phyloP scores from a whole-genome alignment of 2,797 vertebrate species.

The Botia almorhae region DNA sequence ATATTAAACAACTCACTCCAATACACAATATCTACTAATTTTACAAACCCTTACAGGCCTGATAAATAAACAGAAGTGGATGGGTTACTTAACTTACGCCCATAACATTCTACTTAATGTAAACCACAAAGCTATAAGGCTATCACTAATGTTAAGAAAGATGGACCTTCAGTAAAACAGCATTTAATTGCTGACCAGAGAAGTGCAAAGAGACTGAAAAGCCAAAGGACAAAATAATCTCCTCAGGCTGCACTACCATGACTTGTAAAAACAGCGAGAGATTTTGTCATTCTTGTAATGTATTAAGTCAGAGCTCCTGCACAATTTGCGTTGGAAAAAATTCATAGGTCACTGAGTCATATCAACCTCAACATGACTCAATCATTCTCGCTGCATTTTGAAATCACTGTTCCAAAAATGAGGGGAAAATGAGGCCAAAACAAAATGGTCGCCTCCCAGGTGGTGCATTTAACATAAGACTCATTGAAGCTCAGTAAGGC shows the following conservation, averaged over 20 bases:
- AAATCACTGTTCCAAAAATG: slow-evolving; percentile 37
- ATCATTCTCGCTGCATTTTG: slow-evolving; percentile 31
- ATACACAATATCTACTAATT: slow-evolving; percentile 33
- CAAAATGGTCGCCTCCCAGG: slow-evolving; percentile 28
- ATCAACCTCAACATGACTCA: slow-evolving; percentile 36
- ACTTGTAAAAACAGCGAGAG: slow-evolving; percentile 15
- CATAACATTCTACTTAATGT: slow-evolving; percentile 12
- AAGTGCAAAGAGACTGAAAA: slow-evolving; percentile 1
- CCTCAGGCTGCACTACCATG: slow-evolving; percentile 15
- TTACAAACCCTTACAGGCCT: slow-evolving; percentile 33
- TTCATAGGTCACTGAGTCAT: slow-evolving; percentile 37
- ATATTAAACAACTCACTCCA: slow-evolving; percentile 13
- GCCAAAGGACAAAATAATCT: slow-evolving; percentile 26
- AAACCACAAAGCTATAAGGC: slow-evolving; percentile 33
- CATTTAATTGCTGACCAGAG: slow-evolving; percentile 6
- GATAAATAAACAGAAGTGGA: slow-evolving; percentile 34
- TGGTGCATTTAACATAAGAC: slow-evolving; percentile 12
- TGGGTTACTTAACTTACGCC: slow-evolving; percentile 36
- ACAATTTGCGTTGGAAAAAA: slow-evolving; percentile 24
- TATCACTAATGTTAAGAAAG: slow-evolving; percentile 29
- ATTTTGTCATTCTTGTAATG: slow-evolving; percentile 16
- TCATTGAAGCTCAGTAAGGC: slow-evolving; percentile 17
- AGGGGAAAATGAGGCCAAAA: slow-evolving; percentile 41
- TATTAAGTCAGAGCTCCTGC: slow-evolving; percentile 28
- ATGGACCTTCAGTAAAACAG: slow-evolving; percentile 31